Evolutionary conservation across 2,888 invertebrate genomes (phyloP).

Genomic region (Torymus tubicola): DNA sequence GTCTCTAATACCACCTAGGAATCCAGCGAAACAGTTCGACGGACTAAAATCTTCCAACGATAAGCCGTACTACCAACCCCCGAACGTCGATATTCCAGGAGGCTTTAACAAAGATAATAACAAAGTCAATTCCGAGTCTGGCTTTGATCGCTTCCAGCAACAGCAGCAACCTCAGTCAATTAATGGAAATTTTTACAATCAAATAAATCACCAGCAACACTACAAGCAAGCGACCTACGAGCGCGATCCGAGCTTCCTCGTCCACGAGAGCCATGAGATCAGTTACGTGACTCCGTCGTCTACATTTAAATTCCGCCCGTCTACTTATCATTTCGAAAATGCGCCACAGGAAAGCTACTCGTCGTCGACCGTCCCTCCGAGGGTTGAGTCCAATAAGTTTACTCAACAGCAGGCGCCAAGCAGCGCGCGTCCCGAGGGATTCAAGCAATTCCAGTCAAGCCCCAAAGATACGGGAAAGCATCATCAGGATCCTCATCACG

Average conservation of each 20-base stretch:
- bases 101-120: constrained; percentile 13
- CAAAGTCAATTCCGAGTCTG: constrained; percentile 53
- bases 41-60: constrained; percentile 63
- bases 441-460: constrained; percentile 55
- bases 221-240: constrained; percentile 68
- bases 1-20: constrained; percentile 61
- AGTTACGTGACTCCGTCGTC: constrained; percentile 70
- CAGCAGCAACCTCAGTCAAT: constrained; percentile 63
- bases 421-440: constrained; percentile 32
- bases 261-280: constrained; percentile 73
- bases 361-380: constrained; percentile 59
- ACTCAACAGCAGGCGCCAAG: constrained; percentile 30
- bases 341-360: constrained; percentile 63
- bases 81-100: constrained; percentile 58
- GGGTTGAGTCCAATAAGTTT: constrained; percentile 62
- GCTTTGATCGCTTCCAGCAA: constrained; percentile 57
- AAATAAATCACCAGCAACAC: constrained; percentile 67
- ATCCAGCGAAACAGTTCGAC: constrained; percentile 66
- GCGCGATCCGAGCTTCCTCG: constrained; percentile 70
- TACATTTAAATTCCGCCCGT: constrained; percentile 68
- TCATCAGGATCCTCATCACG: constrained; percentile 19
- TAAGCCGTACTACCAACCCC: constrained; percentile 66
- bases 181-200: constrained; percentile 67
- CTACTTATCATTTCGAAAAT: constrained; percentile 67
- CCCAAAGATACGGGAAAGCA: constrained; percentile 55